phyloP scores from a whole-genome alignment of 2,888 invertebrate species.

The Parascotia fuliginaria region DNA sequence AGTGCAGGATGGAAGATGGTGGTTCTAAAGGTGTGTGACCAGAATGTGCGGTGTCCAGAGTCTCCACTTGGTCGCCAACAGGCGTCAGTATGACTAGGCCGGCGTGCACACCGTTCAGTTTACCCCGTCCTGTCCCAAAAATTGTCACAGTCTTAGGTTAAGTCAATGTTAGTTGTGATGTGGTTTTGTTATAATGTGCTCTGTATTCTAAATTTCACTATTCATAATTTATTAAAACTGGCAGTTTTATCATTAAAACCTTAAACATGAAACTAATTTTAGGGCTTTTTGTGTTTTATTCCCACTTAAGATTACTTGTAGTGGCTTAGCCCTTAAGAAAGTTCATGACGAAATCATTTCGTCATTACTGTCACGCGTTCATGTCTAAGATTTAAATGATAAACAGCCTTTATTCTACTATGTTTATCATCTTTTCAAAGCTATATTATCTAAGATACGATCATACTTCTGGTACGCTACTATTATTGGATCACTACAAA shows the following conservation, averaged over 20 bases:
- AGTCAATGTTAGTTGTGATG: conserved; percentile 46
- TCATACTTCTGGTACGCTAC: conserved; percentile 2
- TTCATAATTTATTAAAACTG: neutral
- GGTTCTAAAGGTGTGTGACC: conserved; percentile 73
- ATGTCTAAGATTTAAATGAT: conserved; percentile 8
- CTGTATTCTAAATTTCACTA: neutral
- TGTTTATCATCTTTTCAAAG: conserved; percentile 6
- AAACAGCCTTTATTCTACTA: neutral
- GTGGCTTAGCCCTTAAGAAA: neutral
- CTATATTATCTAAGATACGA: conserved; percentile 8
- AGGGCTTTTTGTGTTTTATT: neutral
- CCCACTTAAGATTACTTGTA: too few relatives aligned
- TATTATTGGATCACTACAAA: conserved; percentile 13
- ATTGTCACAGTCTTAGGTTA: conserved; percentile 43
- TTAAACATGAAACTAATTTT: neutral
- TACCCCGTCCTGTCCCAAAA: conserved; percentile 81
- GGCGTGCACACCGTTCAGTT: conserved; percentile 78
- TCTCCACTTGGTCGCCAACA: conserved; percentile 63
- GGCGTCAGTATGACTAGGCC: conserved; percentile 78
- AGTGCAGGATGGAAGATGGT: conserved; percentile 69
- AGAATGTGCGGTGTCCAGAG: conserved; percentile 54
- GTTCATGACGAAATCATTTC: neutral
- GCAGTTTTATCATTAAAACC: neutral
- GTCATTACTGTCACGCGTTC: neutral
- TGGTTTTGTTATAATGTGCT: conserved; percentile 3